Evolutionary conservation across 2,113 vertebrate species (phyloP).

Genomic region (Hemiprocne comata): DNA sequence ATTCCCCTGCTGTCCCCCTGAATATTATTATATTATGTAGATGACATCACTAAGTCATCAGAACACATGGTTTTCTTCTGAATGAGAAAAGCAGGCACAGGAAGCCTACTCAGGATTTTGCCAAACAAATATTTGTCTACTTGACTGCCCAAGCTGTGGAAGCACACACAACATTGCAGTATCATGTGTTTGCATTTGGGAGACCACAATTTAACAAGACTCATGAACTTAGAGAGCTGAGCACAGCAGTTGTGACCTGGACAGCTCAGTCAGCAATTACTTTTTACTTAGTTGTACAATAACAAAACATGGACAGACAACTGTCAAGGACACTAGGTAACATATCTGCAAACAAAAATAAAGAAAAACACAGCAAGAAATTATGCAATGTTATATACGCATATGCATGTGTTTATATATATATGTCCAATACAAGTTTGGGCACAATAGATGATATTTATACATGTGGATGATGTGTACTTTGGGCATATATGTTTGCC

Average conservation of each 20-base stretch:
- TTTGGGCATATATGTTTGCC: background rate
- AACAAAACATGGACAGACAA: background rate
- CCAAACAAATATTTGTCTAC: background rate
- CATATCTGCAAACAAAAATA: background rate
- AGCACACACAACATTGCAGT: background rate
- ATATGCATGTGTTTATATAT: background rate
- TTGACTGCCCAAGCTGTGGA: background rate
- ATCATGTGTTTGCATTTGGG: background rate
- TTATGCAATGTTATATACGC: background rate
- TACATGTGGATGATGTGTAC: background rate
- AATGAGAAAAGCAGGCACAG: background rate
- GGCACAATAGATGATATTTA: background rate
- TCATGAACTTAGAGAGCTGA: background rate
- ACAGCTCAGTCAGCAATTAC: background rate
- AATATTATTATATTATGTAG: too few species aligned
- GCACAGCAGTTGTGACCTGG: background rate
- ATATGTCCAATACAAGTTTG: background rate
- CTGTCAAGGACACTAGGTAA: background rate
- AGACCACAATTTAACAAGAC: background rate
- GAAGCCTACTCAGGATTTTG: background rate
- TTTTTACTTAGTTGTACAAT: background rate
- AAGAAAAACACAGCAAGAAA: background rate
- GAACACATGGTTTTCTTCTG: background rate
- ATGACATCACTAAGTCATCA: background rate
- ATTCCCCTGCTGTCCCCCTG: background rate